Conservation (phyloP, 2,113 vertebrate genomes). For the Jacana jacana region DNA sequence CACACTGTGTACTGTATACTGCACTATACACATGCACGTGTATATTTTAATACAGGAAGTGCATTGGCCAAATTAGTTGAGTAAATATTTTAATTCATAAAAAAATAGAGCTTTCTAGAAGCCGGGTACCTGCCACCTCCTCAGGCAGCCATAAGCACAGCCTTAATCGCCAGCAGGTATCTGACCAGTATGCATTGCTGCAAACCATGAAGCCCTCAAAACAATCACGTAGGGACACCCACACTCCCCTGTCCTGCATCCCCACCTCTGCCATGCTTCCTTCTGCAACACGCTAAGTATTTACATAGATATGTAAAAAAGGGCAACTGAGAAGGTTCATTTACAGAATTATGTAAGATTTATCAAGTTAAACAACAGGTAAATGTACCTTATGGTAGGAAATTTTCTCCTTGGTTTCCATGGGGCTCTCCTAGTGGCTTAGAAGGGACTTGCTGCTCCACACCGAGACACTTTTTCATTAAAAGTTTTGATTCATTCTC, state of each 20-base stretch:
- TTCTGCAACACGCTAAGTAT: neutral
- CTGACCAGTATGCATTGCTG: neutral
- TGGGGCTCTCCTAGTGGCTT: neutral
- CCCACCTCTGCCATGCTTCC: rapidly evolving
- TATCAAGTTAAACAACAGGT: neutral
- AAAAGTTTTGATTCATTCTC: neutral
- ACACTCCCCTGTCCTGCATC: neutral
- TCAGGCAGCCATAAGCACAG: neutral
- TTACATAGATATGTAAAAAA: neutral
- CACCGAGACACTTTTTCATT: neutral
- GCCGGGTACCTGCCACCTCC: neutral
- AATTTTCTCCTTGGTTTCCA: neutral
- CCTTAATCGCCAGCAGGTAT: neutral
- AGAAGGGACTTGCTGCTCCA: neutral
- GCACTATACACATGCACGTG: neutral
- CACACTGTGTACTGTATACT: neutral
- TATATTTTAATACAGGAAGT: neutral
- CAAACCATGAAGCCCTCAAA: neutral
- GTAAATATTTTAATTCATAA: neutral
- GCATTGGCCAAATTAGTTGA: neutral
- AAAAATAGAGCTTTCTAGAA: neutral
- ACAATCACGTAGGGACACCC: neutral
- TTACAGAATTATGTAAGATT: neutral
- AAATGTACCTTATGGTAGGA: neutral
- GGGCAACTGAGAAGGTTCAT: neutral